Evolutionary conservation across 2,888 invertebrate genomes (phyloP).

Genomic region (Volucella inflata): DNA sequence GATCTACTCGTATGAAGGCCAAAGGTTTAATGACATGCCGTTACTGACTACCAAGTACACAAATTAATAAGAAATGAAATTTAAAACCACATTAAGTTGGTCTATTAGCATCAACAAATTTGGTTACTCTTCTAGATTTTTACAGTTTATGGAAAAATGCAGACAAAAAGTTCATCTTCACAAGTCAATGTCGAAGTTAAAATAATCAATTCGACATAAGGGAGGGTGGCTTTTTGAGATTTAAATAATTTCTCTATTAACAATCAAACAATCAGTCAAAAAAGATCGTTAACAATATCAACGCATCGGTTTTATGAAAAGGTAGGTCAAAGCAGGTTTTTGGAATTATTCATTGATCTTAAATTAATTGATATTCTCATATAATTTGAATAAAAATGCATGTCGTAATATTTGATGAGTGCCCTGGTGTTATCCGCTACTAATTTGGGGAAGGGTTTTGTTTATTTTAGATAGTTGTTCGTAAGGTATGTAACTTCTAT

Average conservation of each 20-base stretch:
- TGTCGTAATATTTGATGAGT: background rate
- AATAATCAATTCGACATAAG: background rate
- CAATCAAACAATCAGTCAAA: constrained; percentile 12
- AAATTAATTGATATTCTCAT: background rate
- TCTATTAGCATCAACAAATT: too few species aligned
- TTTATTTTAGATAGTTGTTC: background rate
- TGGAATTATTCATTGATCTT: constrained; percentile 9
- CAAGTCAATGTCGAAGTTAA: constrained; percentile 24
- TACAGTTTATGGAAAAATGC: background rate
- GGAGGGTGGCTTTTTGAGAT: constrained; percentile 32
- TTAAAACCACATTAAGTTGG: too few species aligned
- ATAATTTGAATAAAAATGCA: constrained; percentile 7
- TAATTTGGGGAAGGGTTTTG: background rate
- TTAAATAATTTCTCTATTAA: constrained; percentile 34
- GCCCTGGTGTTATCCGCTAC: background rate
- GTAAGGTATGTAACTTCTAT: background rate
- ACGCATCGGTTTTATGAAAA: background rate
- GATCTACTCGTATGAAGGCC: too few species aligned
- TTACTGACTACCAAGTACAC: too few species aligned
- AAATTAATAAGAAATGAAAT: too few species aligned
- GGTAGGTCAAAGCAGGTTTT: constrained; percentile 40
- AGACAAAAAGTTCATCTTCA: constrained; percentile 6
- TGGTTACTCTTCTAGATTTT: too few species aligned
- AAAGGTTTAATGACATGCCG: too few species aligned
- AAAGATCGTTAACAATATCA: constrained; percentile 29